Evolutionary conservation across 2,113 vertebrate species (phyloP), one percentile per base, ranked within the genome.

Genomic region (Pelmatolapia mariae): DNA sequence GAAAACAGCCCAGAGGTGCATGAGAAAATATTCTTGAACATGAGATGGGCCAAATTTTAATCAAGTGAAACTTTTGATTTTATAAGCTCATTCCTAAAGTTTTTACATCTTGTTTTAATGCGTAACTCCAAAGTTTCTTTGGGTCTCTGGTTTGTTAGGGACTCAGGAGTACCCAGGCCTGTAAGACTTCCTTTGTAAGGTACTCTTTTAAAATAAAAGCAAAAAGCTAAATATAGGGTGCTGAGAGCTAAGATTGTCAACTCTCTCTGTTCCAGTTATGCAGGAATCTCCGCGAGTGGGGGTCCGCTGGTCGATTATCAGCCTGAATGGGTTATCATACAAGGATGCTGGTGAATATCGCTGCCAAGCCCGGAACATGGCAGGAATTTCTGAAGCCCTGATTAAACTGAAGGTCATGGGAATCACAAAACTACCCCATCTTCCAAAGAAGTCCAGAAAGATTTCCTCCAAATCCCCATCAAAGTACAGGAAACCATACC

Each of bases 281-380:
- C 98, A 99, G 93, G 98, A 97, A 89, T 98, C 97, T 90, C 98
- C 98, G 86, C 95, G 91, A 61, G 97, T 98, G 19, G 98, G 98
- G 56, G 94, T 97, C 78, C 96, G 97, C 81, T 98, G 98, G 98
- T 99, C 98, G 5, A 97, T 98, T 56, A 96, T 99, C 86, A 99
- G 97, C 93, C 81, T 99, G 91, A 98, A 97, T 3, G 97, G 97
- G 16, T 95, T 99, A 88, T 98, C 97, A 1, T 97, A 97, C 94
- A 96, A 96, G 89, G 98, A 99, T 0, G 97, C 98, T n/a, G 98
- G 98, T 15, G 97, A 98, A 92, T 99, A 98, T 91, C 97, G 97
- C 59, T 99, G 98, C 88, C 97, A 97, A 90, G 98, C 98, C 47
- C 98, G 97, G 91, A 99, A 98, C 80, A 94, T 98, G 94, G 98